These are phyloP conservation scores for Stenotaenia linearis DNA, from an alignment of 2,888 invertebrate genomes.

Conservation along the genomic window DNA sequence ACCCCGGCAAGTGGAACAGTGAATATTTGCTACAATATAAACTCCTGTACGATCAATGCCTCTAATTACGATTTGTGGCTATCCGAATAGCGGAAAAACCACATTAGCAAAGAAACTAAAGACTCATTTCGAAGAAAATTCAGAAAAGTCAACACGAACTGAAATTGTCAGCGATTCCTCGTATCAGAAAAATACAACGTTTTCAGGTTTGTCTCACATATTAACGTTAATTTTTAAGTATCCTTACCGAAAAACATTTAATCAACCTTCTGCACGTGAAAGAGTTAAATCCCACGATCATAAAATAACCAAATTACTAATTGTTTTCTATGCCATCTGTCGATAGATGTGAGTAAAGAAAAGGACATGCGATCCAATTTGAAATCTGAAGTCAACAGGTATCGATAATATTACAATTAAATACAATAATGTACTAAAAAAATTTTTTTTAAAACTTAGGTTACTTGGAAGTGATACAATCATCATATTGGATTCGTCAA, in stretches of 20 bases:
- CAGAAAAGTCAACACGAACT: not conserved
- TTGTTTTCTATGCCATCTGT: slow-evolving; percentile 19
- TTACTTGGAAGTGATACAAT: slow-evolving; percentile 67
- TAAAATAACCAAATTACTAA: no score
- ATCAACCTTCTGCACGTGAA: no score
- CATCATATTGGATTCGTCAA: slow-evolving; percentile 84
- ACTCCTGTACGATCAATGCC: not conserved
- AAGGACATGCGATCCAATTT: slow-evolving; percentile 74
- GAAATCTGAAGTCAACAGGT: slow-evolving; percentile 73
- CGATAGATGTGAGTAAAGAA: slow-evolving; percentile 71
- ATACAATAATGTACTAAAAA: not conserved
- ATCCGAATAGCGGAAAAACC: slow-evolving; percentile 5
- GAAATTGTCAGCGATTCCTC: not conserved
- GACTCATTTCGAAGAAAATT: not conserved
- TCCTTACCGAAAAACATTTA: no score
- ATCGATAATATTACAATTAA: slow-evolving; percentile 29
- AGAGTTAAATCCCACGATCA: no score
- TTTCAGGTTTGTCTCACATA: not conserved
- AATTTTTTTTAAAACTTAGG: slow-evolving; percentile 40
- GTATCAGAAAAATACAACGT: not conserved
- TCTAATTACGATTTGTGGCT: not conserved
- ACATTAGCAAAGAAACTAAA: not conserved
- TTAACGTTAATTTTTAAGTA: no score
- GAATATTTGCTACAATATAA: no score
- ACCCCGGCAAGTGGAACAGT: no score